A percentile compares a stretch with the other conserved stretches of the same genome.
Evolutionary conservation across 2,113 vertebrate genomes (phyloP).

Genomic region (Tragelaphus scriptus): DNA sequence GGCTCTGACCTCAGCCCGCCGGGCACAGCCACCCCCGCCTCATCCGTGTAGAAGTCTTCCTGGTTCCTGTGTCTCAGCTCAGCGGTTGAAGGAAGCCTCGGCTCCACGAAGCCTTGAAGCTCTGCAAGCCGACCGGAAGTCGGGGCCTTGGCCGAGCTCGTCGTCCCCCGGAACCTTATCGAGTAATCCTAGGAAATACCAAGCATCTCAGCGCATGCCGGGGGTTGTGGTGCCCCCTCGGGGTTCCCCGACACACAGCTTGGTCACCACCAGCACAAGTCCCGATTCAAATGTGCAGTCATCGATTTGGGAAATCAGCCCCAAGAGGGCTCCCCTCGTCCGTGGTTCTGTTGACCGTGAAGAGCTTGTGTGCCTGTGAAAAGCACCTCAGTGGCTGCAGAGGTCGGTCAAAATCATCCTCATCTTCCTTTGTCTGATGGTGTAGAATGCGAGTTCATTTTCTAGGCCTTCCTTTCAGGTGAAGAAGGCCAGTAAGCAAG

Average conservation of each 20-base stretch:
- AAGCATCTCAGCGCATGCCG: rapidly evolving
- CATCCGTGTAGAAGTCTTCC: background rate
- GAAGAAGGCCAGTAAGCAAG: background rate
- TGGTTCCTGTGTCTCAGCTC: background rate
- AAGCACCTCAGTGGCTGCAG: background rate
- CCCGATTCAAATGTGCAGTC: background rate
- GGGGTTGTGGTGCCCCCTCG: rapidly evolving
- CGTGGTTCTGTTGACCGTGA: background rate
- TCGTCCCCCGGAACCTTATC: background rate
- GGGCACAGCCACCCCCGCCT: background rate
- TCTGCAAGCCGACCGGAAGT: rapidly evolving
- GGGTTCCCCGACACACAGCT: background rate
- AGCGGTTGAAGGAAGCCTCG: background rate
- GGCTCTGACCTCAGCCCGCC: rapidly evolving
- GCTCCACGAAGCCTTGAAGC: background rate
- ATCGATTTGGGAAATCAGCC: background rate
- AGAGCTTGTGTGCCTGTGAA: background rate
- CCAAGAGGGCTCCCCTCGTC: background rate
- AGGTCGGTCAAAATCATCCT: background rate
- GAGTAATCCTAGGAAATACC: background rate
- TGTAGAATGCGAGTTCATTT: background rate
- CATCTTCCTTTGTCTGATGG: background rate
- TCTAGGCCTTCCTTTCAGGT: background rate
- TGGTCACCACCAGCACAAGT: background rate
- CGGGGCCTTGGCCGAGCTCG: rapidly evolving